Percentiles rank a stretch among this genome's conserved stretches.
These are phyloP conservation scores for Oligia latruncula DNA, from an alignment of 2,888 invertebrate genomes.

Conservation along the genomic window DNA sequence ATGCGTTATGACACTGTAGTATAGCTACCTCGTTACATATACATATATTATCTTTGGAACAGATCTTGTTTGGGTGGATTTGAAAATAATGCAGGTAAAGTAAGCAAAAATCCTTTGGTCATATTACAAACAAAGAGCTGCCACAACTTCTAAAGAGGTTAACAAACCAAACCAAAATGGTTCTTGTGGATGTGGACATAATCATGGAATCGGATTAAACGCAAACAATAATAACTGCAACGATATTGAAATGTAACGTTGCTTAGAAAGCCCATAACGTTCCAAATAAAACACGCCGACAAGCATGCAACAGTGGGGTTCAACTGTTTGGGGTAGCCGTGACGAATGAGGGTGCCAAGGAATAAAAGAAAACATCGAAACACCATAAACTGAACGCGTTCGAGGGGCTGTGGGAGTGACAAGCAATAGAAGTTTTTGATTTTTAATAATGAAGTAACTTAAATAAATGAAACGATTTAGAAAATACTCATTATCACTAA, in stretches of 20 bases:
- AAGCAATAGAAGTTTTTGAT: constrained; percentile 52
- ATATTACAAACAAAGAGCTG: constrained; percentile 31
- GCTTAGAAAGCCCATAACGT: constrained; percentile 60
- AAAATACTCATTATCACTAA: constrained; percentile 72
- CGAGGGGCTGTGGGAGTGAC: constrained; percentile 72
- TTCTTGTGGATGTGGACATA: constrained; percentile 30
- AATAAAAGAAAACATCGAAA: constrained; percentile 84
- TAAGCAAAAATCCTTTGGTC: constrained; percentile 4
- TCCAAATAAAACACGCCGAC: constrained; percentile 71
- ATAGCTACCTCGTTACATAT: constrained; percentile 25
- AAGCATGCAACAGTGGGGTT: constrained; percentile 77
- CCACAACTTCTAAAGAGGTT: constrained; percentile 2
- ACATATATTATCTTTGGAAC: constrained; percentile 48
- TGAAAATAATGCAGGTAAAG: constrained; percentile 40
- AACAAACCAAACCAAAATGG: constrained; percentile 26
- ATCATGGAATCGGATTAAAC: constrained; percentile 25
- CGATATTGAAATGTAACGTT: constrained; percentile 54
- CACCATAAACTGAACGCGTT: constrained; percentile 78
- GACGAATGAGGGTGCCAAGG: constrained; percentile 84
- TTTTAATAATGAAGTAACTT: constrained; percentile 56
- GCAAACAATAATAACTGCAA: constrained; percentile 38
- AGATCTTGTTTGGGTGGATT: constrained; percentile 51
- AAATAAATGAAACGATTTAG: constrained; percentile 65
- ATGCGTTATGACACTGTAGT: constrained; percentile 63
- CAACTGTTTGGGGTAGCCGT: constrained; percentile 81